phyloP scores from a whole-genome alignment of 2,797 vertebrate species.

The Halcyon leucocephala region DNA sequence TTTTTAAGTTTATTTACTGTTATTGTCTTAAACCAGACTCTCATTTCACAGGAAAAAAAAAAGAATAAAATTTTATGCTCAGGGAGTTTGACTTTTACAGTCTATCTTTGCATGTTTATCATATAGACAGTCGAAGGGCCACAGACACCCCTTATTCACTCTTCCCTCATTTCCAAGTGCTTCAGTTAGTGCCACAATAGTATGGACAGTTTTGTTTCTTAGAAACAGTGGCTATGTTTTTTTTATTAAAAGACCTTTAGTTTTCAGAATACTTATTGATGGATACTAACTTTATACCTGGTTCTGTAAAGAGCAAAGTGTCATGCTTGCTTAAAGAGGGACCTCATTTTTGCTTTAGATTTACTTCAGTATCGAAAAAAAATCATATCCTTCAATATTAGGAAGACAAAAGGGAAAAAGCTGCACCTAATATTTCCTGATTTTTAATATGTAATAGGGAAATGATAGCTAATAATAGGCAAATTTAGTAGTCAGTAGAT shows the following conservation, averaged over 20 bases:
- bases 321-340: neutral
- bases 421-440: neutral
- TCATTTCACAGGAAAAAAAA: neutral
- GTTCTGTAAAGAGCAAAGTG: neutral
- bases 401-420: neutral
- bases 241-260: neutral
- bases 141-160: neutral
- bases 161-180: neutral
- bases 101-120: neutral
- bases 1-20: neutral
- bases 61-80: neutral
- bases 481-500: neutral
- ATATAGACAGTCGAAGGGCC: accelerated
- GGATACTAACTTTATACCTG: neutral
- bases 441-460: neutral
- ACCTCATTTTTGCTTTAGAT: neutral
- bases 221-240: neutral
- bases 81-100: neutral
- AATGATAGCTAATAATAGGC: neutral
- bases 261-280: neutral
- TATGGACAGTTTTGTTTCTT: neutral
- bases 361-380: neutral
- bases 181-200: neutral
- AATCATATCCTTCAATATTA: neutral
- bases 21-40: neutral